Base-by-base conservation (phyloP, 23 tunicate species). In the Diplosoma virens region DNA sequence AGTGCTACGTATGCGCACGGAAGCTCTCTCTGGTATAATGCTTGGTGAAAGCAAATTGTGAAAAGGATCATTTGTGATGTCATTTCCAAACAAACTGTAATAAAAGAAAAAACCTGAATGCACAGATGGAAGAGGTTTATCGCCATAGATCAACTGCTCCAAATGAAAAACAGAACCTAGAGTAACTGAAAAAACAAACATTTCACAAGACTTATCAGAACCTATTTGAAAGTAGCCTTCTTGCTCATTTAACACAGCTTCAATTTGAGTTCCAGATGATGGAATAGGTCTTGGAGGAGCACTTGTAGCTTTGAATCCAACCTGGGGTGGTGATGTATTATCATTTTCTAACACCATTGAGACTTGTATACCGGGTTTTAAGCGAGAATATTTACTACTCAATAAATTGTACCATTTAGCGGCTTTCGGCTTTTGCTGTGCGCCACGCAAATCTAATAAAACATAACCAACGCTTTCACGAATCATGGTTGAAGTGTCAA, bases 161-260 rank as follows among this genome's bases (percentile, higher is more conserved):
- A 92, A 50, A 48, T 92, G 87, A 67, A 64, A 82, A 27, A 92
- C 92, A 41, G 89, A 85, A 9, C 93, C 97, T 25, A 92, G 81
- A 0, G 97, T 92, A 1, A 92, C 92, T 37, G 97, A 68, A 16
- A 92, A 59, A 56, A 92, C 81, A 70, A 84, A 92, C 76, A 92
- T 85, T 47, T 85, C 97, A 79, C 81, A 79, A 5, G 75, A 36
- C 0, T 47, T 32, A 36, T 41, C 48, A 29, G 74, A 69, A 17
- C 97, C 97, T 75, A 92, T 67, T 53, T 92, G 97, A 81, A 92
- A 92, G 67, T 67, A 85, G 29, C 90, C 97, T 61, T 85, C 92
- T 36, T 84, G 82, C 29, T 78, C 79, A 76, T 92, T 80, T 33
- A 92, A 76, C 30, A 80, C 71, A 11, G 97, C 86, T 58, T 59